These are phyloP conservation scores for Drosophila stalkeri DNA, from an alignment of 2,888 invertebrate species.

Conservation along the genomic window DNA sequence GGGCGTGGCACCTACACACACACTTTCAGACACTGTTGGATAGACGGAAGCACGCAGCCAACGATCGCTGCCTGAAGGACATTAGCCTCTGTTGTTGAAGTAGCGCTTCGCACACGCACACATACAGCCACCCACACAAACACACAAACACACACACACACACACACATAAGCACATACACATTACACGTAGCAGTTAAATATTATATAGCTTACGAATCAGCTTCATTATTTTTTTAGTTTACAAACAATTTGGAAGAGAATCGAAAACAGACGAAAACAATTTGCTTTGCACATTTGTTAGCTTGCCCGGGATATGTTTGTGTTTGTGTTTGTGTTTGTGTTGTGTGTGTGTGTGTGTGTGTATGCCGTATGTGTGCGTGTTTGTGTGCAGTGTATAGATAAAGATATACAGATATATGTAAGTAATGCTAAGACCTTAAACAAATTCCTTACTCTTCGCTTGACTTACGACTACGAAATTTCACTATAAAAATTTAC, in stretches of 20 bases:
- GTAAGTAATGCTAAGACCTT: conserved; percentile 68
- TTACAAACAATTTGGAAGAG: conserved; percentile 30
- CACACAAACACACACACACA: conserved; percentile 20
- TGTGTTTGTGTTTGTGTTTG: conserved; percentile 10
- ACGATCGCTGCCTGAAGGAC: conserved; percentile 52
- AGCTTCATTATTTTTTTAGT: conserved; percentile 39
- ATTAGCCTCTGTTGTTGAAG: conserved; percentile 80
- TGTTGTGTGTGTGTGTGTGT: conserved; percentile 21
- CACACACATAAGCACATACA: conserved; percentile 46
- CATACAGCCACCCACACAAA: conserved; percentile 15
- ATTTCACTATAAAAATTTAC: conserved; percentile 54
- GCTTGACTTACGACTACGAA: conserved; percentile 51
- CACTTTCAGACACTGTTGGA: conserved; percentile 14
- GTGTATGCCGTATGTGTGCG: conserved; percentile 20
- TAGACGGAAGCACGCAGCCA: conserved; percentile 10
- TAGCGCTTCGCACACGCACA: conserved; percentile 15
- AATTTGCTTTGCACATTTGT: conserved; percentile 38
- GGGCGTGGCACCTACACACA: conserved; percentile 47
- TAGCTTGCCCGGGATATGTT: conserved; percentile 46
- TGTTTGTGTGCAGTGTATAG: conserved; percentile 38
- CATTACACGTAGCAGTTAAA: conserved; percentile 47
- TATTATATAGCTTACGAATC: conserved; percentile 28
- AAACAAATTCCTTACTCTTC: conserved; percentile 68
- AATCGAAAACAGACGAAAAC: conserved; percentile 11
- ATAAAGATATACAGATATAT: conserved; percentile 16